Percentiles rank a stretch among this genome's conserved stretches.
Conservation (phyloP, 2,797 vertebrate genomes). For the Arctocebus calabarensis region DNA sequence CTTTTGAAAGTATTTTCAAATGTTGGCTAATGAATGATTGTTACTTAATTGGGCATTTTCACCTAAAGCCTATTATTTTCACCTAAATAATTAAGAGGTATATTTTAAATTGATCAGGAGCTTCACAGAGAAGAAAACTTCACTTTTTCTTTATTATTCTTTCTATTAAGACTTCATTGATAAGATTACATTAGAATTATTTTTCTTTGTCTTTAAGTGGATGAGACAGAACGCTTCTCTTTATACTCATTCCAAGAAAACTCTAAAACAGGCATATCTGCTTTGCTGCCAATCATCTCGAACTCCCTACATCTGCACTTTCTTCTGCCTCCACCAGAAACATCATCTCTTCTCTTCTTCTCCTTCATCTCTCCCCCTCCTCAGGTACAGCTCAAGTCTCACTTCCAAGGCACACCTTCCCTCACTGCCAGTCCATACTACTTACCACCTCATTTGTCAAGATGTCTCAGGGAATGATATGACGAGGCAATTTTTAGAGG, state of each 20-base stretch:
- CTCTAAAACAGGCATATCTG: background rate
- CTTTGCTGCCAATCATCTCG: background rate
- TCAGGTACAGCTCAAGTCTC: background rate
- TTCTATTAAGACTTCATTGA: conserved; percentile 30
- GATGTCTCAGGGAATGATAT: background rate
- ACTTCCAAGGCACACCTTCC: background rate
- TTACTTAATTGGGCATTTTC: conserved; percentile 43
- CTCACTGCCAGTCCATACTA: background rate
- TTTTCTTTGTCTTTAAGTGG: conserved; percentile 24
- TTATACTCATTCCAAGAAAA: background rate
- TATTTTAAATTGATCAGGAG: conserved; percentile 51
- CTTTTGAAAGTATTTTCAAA: conserved; percentile 59
- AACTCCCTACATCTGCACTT: background rate
- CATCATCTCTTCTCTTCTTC: background rate
- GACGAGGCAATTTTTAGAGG: background rate
- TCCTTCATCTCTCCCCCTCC: background rate
- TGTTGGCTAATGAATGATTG: conserved; percentile 5
- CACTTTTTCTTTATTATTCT: background rate
- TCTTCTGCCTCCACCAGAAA: background rate
- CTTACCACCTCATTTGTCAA: background rate
- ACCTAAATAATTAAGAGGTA: conserved; percentile 39
- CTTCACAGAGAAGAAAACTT: background rate
- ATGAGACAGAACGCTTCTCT: background rate
- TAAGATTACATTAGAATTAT: background rate
- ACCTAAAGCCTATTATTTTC: no score